phyloP scores from a whole-genome alignment of 2,888 invertebrate species.

The Acronicta aceris region DNA sequence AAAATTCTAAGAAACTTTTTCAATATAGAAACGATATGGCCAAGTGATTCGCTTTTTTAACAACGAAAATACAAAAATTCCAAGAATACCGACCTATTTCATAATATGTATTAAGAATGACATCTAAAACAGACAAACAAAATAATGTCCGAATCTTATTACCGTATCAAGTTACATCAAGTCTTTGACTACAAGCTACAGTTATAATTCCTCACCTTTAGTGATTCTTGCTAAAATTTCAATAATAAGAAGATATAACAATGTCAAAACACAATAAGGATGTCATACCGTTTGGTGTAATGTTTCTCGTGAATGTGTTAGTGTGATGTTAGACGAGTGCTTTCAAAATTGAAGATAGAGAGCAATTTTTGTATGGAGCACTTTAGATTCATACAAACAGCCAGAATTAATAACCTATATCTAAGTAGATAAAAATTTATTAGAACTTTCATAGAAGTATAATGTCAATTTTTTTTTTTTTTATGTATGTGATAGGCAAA shows the following conservation, averaged over 20 bases:
- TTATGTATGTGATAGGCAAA: too few species aligned
- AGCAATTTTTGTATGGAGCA: too few species aligned
- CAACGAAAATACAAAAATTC: too few species aligned
- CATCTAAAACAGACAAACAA: background rate
- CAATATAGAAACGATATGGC: too few species aligned
- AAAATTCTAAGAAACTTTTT: too few species aligned
- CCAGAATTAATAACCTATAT: too few species aligned
- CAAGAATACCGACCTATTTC: background rate
- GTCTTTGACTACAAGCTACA: background rate
- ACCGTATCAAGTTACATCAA: slow-evolving; percentile 25
- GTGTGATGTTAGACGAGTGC: background rate
- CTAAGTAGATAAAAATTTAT: too few species aligned
- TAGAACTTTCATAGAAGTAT: too few species aligned
- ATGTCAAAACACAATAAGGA: slow-evolving; percentile 24
- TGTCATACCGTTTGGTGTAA: slow-evolving; percentile 9
- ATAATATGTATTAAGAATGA: background rate
- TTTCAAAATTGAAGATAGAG: too few species aligned
- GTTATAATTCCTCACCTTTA: background rate
- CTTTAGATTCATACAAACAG: too few species aligned
- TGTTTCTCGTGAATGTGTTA: slow-evolving; percentile 20
- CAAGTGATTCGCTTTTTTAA: too few species aligned
- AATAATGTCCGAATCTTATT: background rate
- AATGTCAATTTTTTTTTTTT: too few species aligned
- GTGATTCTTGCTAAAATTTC: slow-evolving; percentile 1
- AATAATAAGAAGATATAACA: slow-evolving; percentile 25